Evolutionary conservation across 2,797 vertebrate species (phyloP).

Genomic region (Malurus splendens): DNA sequence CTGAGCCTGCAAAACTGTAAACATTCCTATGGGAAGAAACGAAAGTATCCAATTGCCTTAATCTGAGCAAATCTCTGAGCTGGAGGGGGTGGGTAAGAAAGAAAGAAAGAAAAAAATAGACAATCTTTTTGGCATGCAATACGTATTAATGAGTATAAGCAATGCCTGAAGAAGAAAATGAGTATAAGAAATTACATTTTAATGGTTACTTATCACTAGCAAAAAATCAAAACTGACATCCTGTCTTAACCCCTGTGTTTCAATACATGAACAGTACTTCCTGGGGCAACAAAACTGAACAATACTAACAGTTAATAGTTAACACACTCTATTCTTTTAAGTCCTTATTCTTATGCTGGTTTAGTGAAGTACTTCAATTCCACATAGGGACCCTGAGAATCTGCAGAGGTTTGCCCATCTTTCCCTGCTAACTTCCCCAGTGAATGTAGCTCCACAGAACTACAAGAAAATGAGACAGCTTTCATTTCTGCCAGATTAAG

Average conservation of each 20-base stretch:
- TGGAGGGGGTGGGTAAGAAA: accelerated
- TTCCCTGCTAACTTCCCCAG: not conserved
- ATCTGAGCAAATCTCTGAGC: not conserved
- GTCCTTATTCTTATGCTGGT: not conserved
- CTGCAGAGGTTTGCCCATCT: not conserved
- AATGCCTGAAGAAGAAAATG: not conserved
- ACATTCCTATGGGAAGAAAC: not conserved
- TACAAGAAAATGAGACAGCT: not conserved
- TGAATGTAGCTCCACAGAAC: not conserved
- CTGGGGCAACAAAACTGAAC: not conserved
- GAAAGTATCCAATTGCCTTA: not conserved
- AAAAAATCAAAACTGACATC: not conserved
- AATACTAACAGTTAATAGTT: slow-evolving; percentile 34
- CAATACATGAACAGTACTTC: not conserved
- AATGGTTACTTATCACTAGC: not conserved
- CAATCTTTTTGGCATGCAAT: not conserved
- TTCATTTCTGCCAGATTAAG: slow-evolving; percentile 37
- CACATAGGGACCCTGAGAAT: not conserved
- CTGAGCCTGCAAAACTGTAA: not conserved
- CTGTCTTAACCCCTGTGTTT: not conserved
- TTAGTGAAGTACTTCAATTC: not conserved
- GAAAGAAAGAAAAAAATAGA: not conserved
- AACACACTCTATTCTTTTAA: slow-evolving; percentile 2
- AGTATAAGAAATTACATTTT: not conserved
- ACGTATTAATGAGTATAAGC: not conserved